Evolutionary conservation across 2,888 invertebrate genomes (phyloP), one percentile per base, ranked within the genome.

Genomic region (Hyles lineata): DNA sequence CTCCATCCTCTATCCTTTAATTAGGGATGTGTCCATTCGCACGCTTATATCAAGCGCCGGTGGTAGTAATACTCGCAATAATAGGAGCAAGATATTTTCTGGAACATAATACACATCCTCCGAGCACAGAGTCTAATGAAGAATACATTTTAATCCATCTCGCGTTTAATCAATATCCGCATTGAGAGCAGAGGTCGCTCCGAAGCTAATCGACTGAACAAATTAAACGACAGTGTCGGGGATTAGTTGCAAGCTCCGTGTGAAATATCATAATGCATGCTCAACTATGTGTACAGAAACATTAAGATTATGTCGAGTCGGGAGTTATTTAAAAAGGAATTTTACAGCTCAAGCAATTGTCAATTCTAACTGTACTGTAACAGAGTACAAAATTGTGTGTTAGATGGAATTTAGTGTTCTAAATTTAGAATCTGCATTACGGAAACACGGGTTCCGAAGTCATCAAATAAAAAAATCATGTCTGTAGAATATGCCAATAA

Each of bases 241-340:
- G 63, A 63, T n/a, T 35, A 43, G 63, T 63, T 15, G n/a, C n/a
- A 63, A 63, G 55, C 55, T 3, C n/a, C 55, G 55, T 55, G 55
- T 55, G 55, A 55, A 55, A 55, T 55, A 63, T 63, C 63, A 35
- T 43, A 60, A 60, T 75, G 76, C 71, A 74, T 71, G 74, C 71
- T 74, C 75, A 76, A 76, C 75, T 75, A 74, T 73, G 76, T 76
- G 76, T 74, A 72, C 72, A 74, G 71, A 72, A 72, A 61, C 73
- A 72, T 74, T 76, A 75, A 74, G 74, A 74, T 75, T 75, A 71
- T 72, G 74, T 75, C 74, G 74, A 72, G 73, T 72, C 73, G 63
- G 8, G 21, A 63, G 32, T 63, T 63, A n/a, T 73, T 76, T 72
- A 76, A 73, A 76, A 74, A 76, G 72, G 43, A 43, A 63, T 21